Evolutionary conservation across 2,113 vertebrate genomes (phyloP).

Genomic region (Seriola quinqueradiata): DNA sequence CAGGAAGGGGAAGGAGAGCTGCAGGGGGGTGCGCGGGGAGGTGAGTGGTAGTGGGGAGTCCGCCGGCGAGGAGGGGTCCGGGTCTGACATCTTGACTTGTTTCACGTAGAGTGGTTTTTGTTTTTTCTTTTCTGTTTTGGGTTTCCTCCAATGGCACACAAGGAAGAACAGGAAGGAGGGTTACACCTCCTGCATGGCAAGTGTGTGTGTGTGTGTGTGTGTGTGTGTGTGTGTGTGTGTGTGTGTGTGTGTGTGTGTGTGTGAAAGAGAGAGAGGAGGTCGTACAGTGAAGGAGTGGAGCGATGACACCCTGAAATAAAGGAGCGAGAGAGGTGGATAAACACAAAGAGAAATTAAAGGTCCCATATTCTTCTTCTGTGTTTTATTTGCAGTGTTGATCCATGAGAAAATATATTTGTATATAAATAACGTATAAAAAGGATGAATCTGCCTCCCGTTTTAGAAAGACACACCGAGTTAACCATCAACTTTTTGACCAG

Average conservation of each 20-base stretch:
- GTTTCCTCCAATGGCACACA: conserved; percentile 34
- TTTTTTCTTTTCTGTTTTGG: background rate
- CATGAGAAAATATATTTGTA: too few species aligned
- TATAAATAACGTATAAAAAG: too few species aligned
- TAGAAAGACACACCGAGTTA: too few species aligned
- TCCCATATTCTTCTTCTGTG: too few species aligned
- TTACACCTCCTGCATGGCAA: conserved; percentile 74
- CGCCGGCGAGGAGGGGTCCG: conserved; percentile 78
- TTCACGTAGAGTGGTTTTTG: conserved; percentile 8
- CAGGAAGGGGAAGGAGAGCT: conserved; percentile 93
- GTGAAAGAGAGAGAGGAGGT: background rate
- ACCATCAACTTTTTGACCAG: too few species aligned
- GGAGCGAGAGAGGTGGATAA: background rate
- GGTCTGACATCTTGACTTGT: conserved; percentile 87
- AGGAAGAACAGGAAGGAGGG: conserved; percentile 44
- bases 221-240: too few species aligned
- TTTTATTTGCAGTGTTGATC: too few species aligned
- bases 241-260: too few species aligned
- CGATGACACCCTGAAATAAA: conserved; percentile 10
- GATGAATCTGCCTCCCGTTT: too few species aligned
- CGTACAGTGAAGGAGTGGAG: conserved; percentile 8
- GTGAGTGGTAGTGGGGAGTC: conserved; percentile 87
- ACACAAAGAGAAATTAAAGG: background rate
- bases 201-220: background rate
- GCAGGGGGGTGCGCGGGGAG: conserved; percentile 89